These are phyloP conservation scores for Chiridota heheva DNA, from an alignment of 35 echinoderm and acorn worm genomes.

Conservation along the genomic window DNA sequence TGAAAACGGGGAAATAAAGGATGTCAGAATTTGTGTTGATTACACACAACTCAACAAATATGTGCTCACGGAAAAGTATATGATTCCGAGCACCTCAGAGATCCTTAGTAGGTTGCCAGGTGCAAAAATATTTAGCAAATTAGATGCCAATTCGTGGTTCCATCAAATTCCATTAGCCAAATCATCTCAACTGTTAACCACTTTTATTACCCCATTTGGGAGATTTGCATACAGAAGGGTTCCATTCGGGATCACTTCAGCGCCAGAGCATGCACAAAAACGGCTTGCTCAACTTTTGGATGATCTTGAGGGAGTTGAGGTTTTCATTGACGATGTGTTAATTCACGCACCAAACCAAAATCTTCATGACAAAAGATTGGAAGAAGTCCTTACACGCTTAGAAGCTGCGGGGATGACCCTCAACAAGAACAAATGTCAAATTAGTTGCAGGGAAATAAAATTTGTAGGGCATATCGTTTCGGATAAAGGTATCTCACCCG, in stretches of 20 bases:
- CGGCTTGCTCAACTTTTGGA: constrained; percentile 50
- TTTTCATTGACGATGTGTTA: constrained; percentile 49
- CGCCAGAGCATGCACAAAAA: constrained; percentile 48
- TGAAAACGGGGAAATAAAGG: not conserved
- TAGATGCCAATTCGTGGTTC: constrained; percentile 61
- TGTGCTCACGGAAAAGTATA: constrained; percentile 33
- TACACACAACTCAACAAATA: constrained; percentile 40
- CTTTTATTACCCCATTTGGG: constrained; percentile 69
- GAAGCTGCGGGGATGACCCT: constrained; percentile 48
- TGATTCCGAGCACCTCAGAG: constrained; percentile 20
- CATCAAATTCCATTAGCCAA: constrained; percentile 50
- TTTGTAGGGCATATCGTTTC: constrained; percentile 68
- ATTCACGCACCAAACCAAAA: constrained; percentile 39
- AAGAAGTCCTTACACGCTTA: constrained; percentile 22
- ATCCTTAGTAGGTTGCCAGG: constrained; percentile 18
- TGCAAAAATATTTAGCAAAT: constrained; percentile 49
- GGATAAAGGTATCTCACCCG: constrained; percentile 31
- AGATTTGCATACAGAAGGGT: constrained; percentile 32
- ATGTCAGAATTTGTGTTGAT: constrained; percentile 47
- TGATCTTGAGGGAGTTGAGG: constrained; percentile 47
- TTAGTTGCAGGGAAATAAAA: constrained; percentile 1
- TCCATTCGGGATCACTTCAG: constrained; percentile 55
- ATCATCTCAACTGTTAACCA: constrained; percentile 39
- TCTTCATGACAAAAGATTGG: constrained; percentile 48
- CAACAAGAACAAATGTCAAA: constrained; percentile 66